Evolutionary conservation across 1,140 invertebrate genomes (phyloP), one percentile per base, ranked within the genome.

Genomic region (Lepidotrigona ventralis): DNA sequence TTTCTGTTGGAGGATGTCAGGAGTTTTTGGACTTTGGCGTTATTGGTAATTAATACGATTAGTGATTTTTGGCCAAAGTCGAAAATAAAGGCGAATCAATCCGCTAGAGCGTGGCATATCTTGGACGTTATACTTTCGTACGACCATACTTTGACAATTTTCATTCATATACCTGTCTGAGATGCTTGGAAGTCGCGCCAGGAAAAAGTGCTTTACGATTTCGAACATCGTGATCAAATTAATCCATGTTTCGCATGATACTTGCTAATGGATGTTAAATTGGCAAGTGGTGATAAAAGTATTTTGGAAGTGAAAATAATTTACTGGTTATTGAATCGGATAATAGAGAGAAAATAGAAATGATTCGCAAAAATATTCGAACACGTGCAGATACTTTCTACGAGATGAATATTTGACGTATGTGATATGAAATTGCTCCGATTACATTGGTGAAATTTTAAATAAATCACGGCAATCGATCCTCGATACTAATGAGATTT

Each of bases 301-400:
- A 26, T 15, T 26, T 17, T 26, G 5, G n/a, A 26, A 64, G 15
- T 26, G 63, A 29, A 29, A 64, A 64, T 64, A 26, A 64, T 64
- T 60, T 14, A 8, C 9, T 64, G 26, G 1, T 64, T 64, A 15
- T 64, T 9, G 6, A 56, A 26, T 17, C n/a, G 6, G 15, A 26
- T 2, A 15, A 63, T 4, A n/a, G n/a, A n/a, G 11, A 1, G 1
- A 14, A 12, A 14, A 12, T 60, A 12, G 0, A 11, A n/a, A n/a
- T 12, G 3, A 23, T 4, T n/a, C 14, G n/a, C n/a, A n/a, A n/a
- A 23, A 60, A 60, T 12, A n/a, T 9, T 60, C 58, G 23, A n/a
- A 60, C 23, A 14, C 3, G 23, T 23, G 12, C 12, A 60, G 23
- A n/a, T 12, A 5, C 11, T 12, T n/a, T 60, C 23, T n/a, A 60